Evolutionary conservation across 2,888 invertebrate genomes (phyloP).

Genomic region (Onthophagus sagittarius): DNA sequence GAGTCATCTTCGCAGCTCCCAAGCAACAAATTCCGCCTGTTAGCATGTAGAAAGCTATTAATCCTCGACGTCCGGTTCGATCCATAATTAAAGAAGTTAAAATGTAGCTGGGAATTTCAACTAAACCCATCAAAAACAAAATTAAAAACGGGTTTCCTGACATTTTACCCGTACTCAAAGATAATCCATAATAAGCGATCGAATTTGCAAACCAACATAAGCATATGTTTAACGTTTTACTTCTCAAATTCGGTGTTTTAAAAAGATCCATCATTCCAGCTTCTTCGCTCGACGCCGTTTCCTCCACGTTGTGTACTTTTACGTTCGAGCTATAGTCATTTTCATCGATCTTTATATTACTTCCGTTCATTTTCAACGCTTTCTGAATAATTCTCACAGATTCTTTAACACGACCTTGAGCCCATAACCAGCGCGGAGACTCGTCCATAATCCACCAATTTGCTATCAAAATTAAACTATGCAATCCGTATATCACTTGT

Average conservation of each 20-base stretch:
- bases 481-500: constrained; percentile 76
- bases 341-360: constrained; percentile 59
- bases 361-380: constrained; percentile 71
- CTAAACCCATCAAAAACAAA: constrained; percentile 68
- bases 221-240: constrained; percentile 75
- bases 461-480: constrained; percentile 66
- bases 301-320: constrained; percentile 51
- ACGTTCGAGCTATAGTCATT: constrained; percentile 64
- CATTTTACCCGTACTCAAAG: constrained; percentile 75
- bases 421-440: constrained; percentile 86
- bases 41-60: constrained; percentile 74
- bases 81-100: constrained; percentile 71
- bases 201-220: constrained; percentile 88
- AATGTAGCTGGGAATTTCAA: constrained; percentile 78
- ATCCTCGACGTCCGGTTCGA: constrained; percentile 67
- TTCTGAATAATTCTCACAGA: constrained; percentile 71
- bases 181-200: constrained; percentile 80
- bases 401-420: constrained; percentile 70
- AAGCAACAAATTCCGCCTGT: constrained; percentile 75
- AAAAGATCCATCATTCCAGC: constrained; percentile 71
- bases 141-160: constrained; percentile 79
- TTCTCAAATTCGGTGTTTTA: constrained; percentile 72
- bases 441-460: constrained; percentile 90
- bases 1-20: constrained; percentile 63
- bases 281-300: constrained; percentile 40